Percentiles rank a stretch among this genome's conserved stretches.
These are phyloP conservation scores for Paratilapia polleni DNA, from an alignment of 2,113 vertebrate species.

Conservation along the genomic window DNA sequence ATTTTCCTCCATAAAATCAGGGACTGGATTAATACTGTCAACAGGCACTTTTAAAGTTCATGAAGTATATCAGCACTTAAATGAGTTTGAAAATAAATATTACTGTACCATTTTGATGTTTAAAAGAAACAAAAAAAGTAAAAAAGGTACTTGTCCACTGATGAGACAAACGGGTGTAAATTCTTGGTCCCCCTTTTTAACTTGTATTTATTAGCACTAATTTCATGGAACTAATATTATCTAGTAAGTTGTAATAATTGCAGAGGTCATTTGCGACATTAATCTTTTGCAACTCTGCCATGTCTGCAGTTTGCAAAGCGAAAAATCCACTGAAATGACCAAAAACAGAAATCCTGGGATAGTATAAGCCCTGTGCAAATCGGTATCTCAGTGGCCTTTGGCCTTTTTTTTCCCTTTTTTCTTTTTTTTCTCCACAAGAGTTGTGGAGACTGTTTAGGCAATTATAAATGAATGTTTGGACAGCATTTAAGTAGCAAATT, in stretches of 20 bases:
- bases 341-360: neutral
- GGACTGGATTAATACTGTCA: neutral
- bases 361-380: neutral
- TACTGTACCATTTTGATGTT: neutral
- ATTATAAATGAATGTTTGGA: neutral
- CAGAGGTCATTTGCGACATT: neutral
- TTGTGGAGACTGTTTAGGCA: neutral
- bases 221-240: neutral
- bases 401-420: neutral
- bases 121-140: neutral
- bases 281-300: neutral
- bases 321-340: too few relatives aligned
- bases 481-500: neutral
- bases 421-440: neutral
- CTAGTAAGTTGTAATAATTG: neutral
- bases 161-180: neutral
- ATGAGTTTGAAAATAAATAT: neutral
- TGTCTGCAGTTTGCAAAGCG: neutral
- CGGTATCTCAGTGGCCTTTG: neutral
- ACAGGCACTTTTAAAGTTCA: neutral
- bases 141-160: neutral
- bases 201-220: neutral
- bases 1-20: neutral
- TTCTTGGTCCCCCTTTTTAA: neutral
- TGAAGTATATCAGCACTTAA: neutral